phyloP scores from a whole-genome alignment of 2,113 vertebrate genomes.

The Macaca mulatta region DNA sequence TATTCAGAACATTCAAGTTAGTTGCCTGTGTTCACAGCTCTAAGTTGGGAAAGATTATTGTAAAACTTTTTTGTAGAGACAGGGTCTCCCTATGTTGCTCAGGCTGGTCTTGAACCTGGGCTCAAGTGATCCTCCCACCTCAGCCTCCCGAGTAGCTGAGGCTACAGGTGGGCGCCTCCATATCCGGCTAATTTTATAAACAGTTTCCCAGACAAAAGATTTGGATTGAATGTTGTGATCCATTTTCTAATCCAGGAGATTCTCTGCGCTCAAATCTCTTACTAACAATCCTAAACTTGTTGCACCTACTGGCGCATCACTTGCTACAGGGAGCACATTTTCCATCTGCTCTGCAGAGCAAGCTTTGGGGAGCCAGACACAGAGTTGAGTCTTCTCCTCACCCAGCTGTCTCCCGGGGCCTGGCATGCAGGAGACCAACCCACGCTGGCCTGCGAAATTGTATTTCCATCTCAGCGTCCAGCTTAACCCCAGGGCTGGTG shows the following conservation, averaged over 20 bases:
- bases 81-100: too few relatives aligned
- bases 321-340: rapidly evolving
- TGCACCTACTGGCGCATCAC: not conserved
- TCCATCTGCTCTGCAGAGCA: not conserved
- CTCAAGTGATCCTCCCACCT: too few relatives aligned
- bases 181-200: not conserved
- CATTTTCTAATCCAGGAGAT: not conserved
- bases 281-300: not conserved
- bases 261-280: not conserved
- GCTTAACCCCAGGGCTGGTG: not conserved
- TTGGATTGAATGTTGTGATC: not conserved
- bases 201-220: not conserved
- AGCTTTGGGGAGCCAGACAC: not conserved
- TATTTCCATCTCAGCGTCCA: not conserved
- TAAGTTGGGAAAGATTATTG: not conserved
- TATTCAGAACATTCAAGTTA: not conserved
- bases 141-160: too few relatives aligned
- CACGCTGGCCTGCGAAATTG: not conserved
- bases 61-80: too few relatives aligned
- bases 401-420: not conserved
- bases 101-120: too few relatives aligned
- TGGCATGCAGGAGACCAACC: not conserved
- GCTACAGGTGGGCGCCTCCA: too few relatives aligned
- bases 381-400: not conserved
- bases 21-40: not conserved